Evolutionary conservation across 2,797 vertebrate species (phyloP), one percentile per base, ranked within the genome.

Genomic region (Phoeniculus purpureus): DNA sequence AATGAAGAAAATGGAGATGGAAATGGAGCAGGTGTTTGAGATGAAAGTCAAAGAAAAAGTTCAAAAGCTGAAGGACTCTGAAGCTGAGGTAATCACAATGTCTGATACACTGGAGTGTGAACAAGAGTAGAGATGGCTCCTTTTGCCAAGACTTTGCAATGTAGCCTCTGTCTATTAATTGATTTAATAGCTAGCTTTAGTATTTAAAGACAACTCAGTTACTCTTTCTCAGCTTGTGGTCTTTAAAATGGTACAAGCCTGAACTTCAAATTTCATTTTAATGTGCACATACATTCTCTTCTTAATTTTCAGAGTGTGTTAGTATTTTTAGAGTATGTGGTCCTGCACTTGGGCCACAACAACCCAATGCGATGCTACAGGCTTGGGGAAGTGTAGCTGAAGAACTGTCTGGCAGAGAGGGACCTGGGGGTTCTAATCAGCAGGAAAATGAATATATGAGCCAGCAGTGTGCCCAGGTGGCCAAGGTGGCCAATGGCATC

Each of bases 1-100:
- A 96, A 99, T 99, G 99, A 99, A 99, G 96, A 99, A 99, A 96
- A 99, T 99, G 99, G 99, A 99, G 95, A 99, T 99, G 98, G 99
- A 99, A 94, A 99, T 99, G 99, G 99, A 99, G 79, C 99, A 99
- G 95, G 99, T 99, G 94, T 99, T 99, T 94, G 99, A 99, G 96
- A 99, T 99, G 99, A 99, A 99, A 97, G 99, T 99, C 96, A 99
- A 99, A 97, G 99, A 99, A 93, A 99, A 99, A 95, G 98, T 99
- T 96, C 99, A 99, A 96, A 99, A 99, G 94, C 98, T 99, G 96
- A 99, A 98, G 97, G 99, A 99, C 97, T 99, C 99, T n/a, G 99
- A 99, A 98, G 99, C 98, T 56, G 99, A 99, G 98, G 99, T 99
- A 98, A 93, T 85, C 3, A 14, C 12, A 68, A 20, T 19, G 5